These are phyloP conservation scores for Synergus itoensis DNA, from an alignment of 2,888 invertebrate genomes.

Conservation along the genomic window DNA sequence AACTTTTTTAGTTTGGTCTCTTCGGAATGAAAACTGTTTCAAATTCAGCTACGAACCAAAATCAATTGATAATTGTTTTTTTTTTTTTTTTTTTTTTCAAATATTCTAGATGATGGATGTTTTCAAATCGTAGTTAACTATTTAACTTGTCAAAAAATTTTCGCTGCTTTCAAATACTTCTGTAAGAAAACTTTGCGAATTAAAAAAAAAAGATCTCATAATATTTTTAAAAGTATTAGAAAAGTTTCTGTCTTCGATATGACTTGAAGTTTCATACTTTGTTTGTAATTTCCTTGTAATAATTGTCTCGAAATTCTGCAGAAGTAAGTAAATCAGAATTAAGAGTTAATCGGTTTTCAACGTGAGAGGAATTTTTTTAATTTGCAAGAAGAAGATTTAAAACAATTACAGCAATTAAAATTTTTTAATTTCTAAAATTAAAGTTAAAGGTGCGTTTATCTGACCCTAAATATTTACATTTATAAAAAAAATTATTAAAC, in stretches of 20 bases:
- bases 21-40: neutral
- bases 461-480: too few relatives aligned
- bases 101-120: neutral
- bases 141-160: neutral
- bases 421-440: too few relatives aligned
- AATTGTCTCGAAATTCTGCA: neutral
- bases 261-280: neutral
- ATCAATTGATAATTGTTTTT: neutral
- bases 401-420: too few relatives aligned
- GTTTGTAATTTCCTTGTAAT: neutral
- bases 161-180: neutral
- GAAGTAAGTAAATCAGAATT: neutral
- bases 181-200: neutral
- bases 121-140: neutral
- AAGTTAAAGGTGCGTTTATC: too few relatives aligned
- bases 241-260: neutral
- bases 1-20: neutral
- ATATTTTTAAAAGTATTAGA: neutral
- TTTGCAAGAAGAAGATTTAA: neutral
- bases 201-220: neutral
- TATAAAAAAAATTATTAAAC: too few relatives aligned
- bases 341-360: neutral
- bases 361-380: constrained; percentile 42
- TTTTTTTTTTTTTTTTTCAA: neutral
- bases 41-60: neutral